Conservation (phyloP, 1,140 invertebrate genomes). For the Platyscapa corneri region DNA sequence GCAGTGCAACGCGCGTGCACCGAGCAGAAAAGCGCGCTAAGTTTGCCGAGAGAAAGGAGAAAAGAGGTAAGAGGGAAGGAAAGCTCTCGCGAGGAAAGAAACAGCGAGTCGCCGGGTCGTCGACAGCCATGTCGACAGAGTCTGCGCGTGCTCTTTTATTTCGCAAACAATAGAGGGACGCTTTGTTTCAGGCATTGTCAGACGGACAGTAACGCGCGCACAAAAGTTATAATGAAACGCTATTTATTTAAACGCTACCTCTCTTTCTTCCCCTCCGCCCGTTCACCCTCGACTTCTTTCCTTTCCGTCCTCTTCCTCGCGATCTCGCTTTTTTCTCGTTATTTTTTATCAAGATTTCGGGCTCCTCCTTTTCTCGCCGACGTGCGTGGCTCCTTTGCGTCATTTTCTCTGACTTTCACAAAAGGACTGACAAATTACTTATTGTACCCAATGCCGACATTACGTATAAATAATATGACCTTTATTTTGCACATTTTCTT, state of each 20-base stretch:
- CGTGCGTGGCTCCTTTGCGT: neutral
- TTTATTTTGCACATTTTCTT: no score
- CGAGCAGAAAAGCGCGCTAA: neutral
- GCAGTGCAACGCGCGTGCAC: no score
- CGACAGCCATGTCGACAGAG: neutral
- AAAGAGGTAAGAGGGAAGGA: neutral
- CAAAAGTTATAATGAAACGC: slow-evolving; percentile 74
- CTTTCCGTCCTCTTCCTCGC: neutral
- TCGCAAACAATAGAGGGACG: slow-evolving; percentile 70
- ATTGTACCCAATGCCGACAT: neutral
- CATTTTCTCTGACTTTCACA: neutral
- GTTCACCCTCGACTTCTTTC: no score
- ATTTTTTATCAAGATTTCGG: neutral
- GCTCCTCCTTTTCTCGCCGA: slow-evolving; percentile 2
- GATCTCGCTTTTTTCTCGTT: neutral
- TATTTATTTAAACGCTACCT: slow-evolving; percentile 71
- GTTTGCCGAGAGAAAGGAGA: neutral
- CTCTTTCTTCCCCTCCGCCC: neutral
- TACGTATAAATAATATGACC: no score
- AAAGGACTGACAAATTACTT: neutral
- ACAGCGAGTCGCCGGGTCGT: neutral
- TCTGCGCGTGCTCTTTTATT: slow-evolving; percentile 66
- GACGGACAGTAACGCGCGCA: slow-evolving; percentile 70
- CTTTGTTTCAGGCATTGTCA: slow-evolving; percentile 73
- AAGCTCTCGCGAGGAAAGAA: neutral